Conservation (phyloP, 2,113 vertebrate species). For the Lethenteron camtschaticum region DNA sequence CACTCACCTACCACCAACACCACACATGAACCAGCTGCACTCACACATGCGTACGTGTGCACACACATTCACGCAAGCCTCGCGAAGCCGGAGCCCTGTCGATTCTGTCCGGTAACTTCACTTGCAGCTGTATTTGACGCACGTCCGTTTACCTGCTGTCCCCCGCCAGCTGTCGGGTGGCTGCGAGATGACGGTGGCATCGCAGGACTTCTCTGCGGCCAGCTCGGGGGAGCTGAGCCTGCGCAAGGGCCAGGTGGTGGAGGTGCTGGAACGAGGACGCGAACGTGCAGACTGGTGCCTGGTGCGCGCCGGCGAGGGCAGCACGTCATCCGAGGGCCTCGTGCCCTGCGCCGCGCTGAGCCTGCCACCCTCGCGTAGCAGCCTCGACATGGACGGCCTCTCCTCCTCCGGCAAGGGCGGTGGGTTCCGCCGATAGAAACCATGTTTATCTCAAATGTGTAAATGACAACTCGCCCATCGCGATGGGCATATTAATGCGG, state of each 20-base stretch:
- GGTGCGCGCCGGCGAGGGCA: constrained; percentile 64
- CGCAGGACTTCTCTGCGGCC: constrained; percentile 67
- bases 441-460: too few relatives aligned
- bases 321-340: constrained; percentile 62
- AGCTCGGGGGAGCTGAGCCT: constrained; percentile 62
- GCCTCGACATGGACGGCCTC: constrained; percentile 96
- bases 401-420: constrained; percentile 85
- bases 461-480: too few relatives aligned
- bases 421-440: too few relatives aligned
- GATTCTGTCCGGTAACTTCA: too few relatives aligned
- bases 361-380: constrained; percentile 79
- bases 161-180: constrained; percentile 62
- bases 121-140: background rate
- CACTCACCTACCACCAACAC: too few relatives aligned
- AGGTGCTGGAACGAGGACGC: constrained; percentile 65
- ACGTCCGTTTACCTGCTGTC: constrained; percentile 1
- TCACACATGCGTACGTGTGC: too few relatives aligned
- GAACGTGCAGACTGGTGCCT: constrained; percentile 82
- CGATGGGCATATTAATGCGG: too few relatives aligned
- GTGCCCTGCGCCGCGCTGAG: constrained; percentile 72
- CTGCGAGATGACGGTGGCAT: constrained; percentile 75
- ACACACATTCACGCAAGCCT: too few relatives aligned
- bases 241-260: constrained; percentile 79
- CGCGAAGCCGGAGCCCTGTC: too few relatives aligned
- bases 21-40: too few relatives aligned